These are phyloP conservation scores for Catharus minimus DNA, from an alignment of 2,113 vertebrate species.

Conservation along the genomic window DNA sequence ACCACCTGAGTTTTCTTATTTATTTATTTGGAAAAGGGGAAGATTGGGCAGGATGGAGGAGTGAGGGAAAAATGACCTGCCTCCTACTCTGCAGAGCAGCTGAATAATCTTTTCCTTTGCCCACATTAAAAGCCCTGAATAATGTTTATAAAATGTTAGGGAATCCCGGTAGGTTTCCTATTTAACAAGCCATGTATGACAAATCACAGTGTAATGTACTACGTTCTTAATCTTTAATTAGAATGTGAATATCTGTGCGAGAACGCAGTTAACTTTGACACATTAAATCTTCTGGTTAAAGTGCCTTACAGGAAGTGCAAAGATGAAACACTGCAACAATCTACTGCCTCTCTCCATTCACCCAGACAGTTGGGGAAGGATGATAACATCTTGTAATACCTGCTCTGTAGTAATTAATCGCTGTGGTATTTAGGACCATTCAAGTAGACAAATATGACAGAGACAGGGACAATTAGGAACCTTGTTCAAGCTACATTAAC, in stretches of 20 bases:
- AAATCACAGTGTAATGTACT: conserved; percentile 91
- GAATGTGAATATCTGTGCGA: conserved; percentile 87
- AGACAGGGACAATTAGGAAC: conserved; percentile 98
- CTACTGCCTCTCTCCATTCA: conserved; percentile 84
- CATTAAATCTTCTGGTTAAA: conserved; percentile 93
- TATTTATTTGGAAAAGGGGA: conserved; percentile 39
- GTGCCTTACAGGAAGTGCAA: conserved; percentile 86
- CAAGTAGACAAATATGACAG: conserved; percentile 99
- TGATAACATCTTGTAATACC: conserved; percentile 91
- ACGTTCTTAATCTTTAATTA: conserved; percentile 93
- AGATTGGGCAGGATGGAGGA: neutral
- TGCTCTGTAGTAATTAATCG: conserved; percentile 96
- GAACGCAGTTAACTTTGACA: conserved; percentile 89
- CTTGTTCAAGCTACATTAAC: conserved; percentile 99
- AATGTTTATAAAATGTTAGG: conserved; percentile 88
- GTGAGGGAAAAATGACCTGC: conserved; percentile 42
- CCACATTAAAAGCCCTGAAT: conserved; percentile 83
- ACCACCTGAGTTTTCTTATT: conserved; percentile 28
- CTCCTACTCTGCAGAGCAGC: conserved; percentile 65
- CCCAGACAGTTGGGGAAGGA: conserved; percentile 85
- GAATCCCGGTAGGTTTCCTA: conserved; percentile 88
- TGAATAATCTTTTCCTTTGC: conserved; percentile 78
- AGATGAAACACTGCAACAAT: conserved; percentile 84
- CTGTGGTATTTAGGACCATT: conserved; percentile 98
- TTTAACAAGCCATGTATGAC: conserved; percentile 92